These are phyloP conservation scores for Cenopis cana DNA, from an alignment of 2,888 invertebrate species.

Conservation along the genomic window DNA sequence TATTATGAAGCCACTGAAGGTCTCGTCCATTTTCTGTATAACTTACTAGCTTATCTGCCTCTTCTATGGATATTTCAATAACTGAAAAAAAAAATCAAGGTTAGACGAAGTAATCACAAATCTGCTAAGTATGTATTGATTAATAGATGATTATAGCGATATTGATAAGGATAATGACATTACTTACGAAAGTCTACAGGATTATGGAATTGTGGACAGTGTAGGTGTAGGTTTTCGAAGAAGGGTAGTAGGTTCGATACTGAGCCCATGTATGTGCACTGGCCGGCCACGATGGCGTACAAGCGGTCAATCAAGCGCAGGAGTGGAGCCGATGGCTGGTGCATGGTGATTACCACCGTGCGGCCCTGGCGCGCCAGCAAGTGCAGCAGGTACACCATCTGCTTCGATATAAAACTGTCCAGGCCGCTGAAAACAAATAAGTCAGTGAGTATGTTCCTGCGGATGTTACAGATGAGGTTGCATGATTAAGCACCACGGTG, in stretches of 20 bases:
- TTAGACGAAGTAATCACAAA: neutral
- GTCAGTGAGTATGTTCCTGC: neutral
- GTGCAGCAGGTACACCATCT: conserved; percentile 92
- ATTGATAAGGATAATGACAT: conserved; percentile 16
- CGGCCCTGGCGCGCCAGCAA: conserved; percentile 92
- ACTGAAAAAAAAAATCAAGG: conserved; percentile 65
- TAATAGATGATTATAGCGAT: neutral
- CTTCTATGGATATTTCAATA: conserved; percentile 73
- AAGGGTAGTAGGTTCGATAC: conserved; percentile 91
- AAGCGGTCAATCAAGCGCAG: conserved; percentile 96
- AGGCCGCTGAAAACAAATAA: conserved; percentile 68
- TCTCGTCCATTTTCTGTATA: conserved; percentile 70
- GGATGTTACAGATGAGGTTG: neutral
- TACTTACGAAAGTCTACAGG: conserved; percentile 95
- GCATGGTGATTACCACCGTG: conserved; percentile 95
- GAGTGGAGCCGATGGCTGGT: conserved; percentile 95
- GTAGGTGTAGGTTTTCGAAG: conserved; percentile 87
- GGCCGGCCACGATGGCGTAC: conserved; percentile 92
- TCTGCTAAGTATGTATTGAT: neutral
- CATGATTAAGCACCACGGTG: too few relatives aligned
- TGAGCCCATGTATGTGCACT: conserved; percentile 92
- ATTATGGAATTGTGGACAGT: conserved; percentile 95
- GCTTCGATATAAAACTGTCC: conserved; percentile 89
- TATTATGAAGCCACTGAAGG: conserved; percentile 64
- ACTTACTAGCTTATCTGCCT: conserved; percentile 63